Conservation (phyloP, 1,140 invertebrate species). For the Drosophila pandora region DNA sequence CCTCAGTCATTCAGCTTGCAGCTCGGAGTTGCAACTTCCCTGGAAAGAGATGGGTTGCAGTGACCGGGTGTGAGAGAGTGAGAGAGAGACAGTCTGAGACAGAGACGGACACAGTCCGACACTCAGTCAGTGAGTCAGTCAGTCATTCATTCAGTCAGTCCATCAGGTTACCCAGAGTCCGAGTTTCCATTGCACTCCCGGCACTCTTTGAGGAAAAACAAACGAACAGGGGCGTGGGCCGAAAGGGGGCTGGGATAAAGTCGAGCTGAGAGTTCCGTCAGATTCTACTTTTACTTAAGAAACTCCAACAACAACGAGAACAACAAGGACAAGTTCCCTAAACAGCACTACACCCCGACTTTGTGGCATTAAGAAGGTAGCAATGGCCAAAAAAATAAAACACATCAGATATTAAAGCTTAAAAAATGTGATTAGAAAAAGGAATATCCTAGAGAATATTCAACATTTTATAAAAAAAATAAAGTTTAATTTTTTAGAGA, state of each 20-base stretch:
- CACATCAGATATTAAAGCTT: neutral
- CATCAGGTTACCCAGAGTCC: slow-evolving; percentile 35
- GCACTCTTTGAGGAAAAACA: slow-evolving; percentile 44
- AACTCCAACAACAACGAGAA: neutral
- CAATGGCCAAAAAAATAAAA: neutral
- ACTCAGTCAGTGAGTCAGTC: slow-evolving; percentile 13
- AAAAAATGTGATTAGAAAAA: neutral
- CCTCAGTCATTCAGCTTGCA: slow-evolving; percentile 42
- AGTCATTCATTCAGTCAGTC: slow-evolving; percentile 21
- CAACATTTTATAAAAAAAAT: neutral
- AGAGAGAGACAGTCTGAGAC: slow-evolving; percentile 13
- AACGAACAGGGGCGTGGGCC: slow-evolving; percentile 6
- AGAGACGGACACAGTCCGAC: slow-evolving; percentile 7
- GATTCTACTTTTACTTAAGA: slow-evolving; percentile 24
- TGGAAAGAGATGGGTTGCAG: neutral
- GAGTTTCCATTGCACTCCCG: slow-evolving; percentile 32
- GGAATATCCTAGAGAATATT: neutral
- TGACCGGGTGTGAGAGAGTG: neutral
- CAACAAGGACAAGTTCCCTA: slow-evolving; percentile 25
- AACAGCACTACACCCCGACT: slow-evolving; percentile 30
- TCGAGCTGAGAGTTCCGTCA: slow-evolving; percentile 7
- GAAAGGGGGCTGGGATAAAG: neutral
- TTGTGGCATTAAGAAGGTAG: slow-evolving; percentile 35
- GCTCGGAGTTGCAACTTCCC: neutral
- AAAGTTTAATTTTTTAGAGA: neutral